These are phyloP conservation scores for Aurelia aurita complex sp. Pacific DNA, from an alignment of 30 jellyfish, hydroid and myxozoan genomes.

Conservation along the genomic window DNA sequence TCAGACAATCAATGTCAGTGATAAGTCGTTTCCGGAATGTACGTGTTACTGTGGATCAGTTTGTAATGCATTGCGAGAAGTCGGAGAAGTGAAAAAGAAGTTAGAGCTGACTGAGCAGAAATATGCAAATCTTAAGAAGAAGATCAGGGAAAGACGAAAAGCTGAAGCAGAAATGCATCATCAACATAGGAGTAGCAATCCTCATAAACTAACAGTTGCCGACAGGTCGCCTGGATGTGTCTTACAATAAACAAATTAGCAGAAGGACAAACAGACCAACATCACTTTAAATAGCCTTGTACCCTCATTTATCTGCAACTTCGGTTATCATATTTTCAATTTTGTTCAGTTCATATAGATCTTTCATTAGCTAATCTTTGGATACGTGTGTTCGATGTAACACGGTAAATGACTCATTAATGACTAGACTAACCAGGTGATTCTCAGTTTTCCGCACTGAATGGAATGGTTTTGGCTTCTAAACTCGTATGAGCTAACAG, in stretches of 20 bases:
- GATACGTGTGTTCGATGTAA: no score
- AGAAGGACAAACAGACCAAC: no score
- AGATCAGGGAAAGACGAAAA: constrained; percentile 86
- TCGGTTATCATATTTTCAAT: no score
- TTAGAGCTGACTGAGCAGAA: constrained; percentile 76
- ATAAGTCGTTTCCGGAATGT: constrained; percentile 66
- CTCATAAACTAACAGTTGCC: constrained; percentile 63
- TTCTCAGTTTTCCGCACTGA: no score
- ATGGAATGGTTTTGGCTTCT: no score
- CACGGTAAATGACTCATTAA: no score
- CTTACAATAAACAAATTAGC: constrained; percentile 43
- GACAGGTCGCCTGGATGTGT: constrained; percentile 84
- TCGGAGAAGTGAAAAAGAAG: constrained; percentile 57
- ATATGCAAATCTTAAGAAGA: constrained; percentile 73
- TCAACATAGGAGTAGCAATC: constrained; percentile 17
- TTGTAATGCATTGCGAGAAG: constrained; percentile 90
- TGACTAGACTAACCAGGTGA: no score
- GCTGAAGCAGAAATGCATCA: constrained; percentile 67
- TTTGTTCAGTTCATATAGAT: no score
- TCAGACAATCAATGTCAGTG: constrained; percentile 41
- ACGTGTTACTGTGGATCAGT: constrained; percentile 96
- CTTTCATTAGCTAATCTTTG: no score
- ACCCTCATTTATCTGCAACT: no score
- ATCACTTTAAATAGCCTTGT: no score
- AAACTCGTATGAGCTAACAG: no score